Evolutionary conservation across 2,888 invertebrate species (phyloP).

Genomic region (Acleris holmiana): DNA sequence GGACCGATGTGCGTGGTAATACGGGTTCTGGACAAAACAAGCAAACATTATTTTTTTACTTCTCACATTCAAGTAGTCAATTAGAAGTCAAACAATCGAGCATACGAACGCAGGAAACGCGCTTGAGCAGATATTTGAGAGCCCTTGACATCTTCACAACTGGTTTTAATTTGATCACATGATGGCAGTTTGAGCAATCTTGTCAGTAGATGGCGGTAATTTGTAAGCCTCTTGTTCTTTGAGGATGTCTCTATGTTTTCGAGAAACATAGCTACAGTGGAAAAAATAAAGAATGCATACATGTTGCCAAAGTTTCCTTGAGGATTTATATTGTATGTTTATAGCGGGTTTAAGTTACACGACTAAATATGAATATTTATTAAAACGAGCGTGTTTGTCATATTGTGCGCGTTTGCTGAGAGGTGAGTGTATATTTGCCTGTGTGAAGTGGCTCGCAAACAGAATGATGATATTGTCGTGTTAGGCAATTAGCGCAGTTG

Average conservation of each 20-base stretch:
- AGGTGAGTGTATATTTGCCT: constrained; percentile 4
- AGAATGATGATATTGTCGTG: constrained; percentile 29
- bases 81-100: constrained; percentile 23
- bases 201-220: not conserved
- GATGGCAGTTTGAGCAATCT: constrained; percentile 10
- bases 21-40: constrained; percentile 1
- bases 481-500: constrained; percentile 23
- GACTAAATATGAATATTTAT: not conserved
- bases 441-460: constrained; percentile 20
- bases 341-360: not conserved
- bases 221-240: not conserved
- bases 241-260: not conserved
- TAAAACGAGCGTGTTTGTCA: not conserved
- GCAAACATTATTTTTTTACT: constrained; percentile 20
- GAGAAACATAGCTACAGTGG: not conserved
- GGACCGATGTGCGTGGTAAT: not conserved
- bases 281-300: too few relatives aligned
- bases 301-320: too few relatives aligned
- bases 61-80: constrained; percentile 29
- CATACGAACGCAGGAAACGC: constrained; percentile 1
- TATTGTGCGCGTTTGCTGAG: not conserved
- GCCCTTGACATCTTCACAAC: constrained; percentile 11
- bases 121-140: constrained; percentile 6
- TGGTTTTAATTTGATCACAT: constrained; percentile 20
- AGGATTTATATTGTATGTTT: too few relatives aligned